phyloP scores from a whole-genome alignment of 2,113 vertebrate species.

The Conger conger region DNA sequence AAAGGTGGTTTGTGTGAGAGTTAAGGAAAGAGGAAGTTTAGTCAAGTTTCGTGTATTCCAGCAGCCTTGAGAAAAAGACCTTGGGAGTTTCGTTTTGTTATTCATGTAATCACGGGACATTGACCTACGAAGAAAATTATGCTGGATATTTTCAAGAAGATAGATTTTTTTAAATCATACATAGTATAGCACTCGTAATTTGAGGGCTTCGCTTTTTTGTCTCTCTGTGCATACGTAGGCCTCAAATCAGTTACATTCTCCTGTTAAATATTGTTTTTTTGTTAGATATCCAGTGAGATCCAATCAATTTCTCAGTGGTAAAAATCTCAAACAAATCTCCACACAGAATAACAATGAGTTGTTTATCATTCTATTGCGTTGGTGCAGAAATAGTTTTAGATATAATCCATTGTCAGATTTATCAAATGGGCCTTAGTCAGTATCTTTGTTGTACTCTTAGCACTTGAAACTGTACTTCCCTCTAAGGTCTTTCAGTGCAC shows the following conservation, averaged over 20 bases:
- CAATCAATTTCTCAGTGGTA: not conserved
- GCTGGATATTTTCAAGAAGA: too few species aligned
- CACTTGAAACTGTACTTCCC: too few species aligned
- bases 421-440: too few species aligned
- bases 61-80: slow-evolving; percentile 1
- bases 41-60: not conserved
- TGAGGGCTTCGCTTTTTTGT: not conserved
- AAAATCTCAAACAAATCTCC: not conserved
- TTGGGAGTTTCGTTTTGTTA: not conserved
- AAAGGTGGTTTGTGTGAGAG: not conserved
- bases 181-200: not conserved
- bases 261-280: slow-evolving; percentile 2
- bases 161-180: too few species aligned
- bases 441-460: too few species aligned
- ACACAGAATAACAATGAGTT: not conserved
- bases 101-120: not conserved
- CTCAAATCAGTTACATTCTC: not conserved
- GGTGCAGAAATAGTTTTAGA: too few species aligned
- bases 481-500: too few species aligned
- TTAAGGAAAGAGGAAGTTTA: not conserved
- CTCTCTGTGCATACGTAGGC: too few species aligned
- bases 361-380: too few species aligned
- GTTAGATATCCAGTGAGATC: not conserved
- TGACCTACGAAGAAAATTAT: not conserved
- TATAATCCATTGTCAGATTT: too few species aligned